A percentile compares a stretch with the other conserved stretches of the same genome.
Evolutionary conservation across 2,888 invertebrate genomes (phyloP).

Genomic region (Bombylius discolor): DNA sequence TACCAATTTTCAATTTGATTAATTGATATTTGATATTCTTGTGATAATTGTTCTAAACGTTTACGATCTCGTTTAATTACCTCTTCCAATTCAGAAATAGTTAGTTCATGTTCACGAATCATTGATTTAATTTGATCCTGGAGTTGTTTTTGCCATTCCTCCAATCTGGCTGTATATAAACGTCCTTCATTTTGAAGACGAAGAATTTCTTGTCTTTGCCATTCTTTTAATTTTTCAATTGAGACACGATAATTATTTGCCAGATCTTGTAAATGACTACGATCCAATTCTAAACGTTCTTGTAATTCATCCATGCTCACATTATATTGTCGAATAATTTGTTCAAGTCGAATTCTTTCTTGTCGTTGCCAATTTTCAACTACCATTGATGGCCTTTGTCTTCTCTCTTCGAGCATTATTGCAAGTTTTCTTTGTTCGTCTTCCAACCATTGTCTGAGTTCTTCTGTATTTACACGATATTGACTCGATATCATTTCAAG

Average conservation of each 20-base stretch:
- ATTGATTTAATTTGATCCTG: conserved; percentile 26
- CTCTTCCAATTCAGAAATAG: conserved; percentile 28
- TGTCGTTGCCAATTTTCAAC: conserved; percentile 29
- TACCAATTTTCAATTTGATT: conserved; percentile 32
- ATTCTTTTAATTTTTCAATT: conserved; percentile 27
- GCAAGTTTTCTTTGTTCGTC: conserved; percentile 26
- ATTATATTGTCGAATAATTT: conserved; percentile 26
- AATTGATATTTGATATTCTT: conserved; percentile 27
- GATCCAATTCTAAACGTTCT: conserved; percentile 27
- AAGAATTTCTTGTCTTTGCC: conserved; percentile 28
- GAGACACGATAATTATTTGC: conserved; percentile 24
- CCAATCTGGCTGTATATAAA: conserved; percentile 27
- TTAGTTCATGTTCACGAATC: conserved; percentile 26
- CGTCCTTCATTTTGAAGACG: conserved; percentile 28
- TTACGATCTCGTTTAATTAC: conserved; percentile 28
- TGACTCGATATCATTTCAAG: conserved; percentile 24
- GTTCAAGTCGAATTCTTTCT: conserved; percentile 27
- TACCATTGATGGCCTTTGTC: conserved; percentile 2
- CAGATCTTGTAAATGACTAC: conserved; percentile 24
- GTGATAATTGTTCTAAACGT: conserved; percentile 26
- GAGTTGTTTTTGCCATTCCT: conserved; percentile 28
- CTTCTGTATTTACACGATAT: conserved; percentile 29
- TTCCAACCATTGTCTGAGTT: conserved; percentile 29
- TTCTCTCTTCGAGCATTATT: conserved; percentile 26
- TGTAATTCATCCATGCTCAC: conserved; percentile 25